Conservation (phyloP, 2,888 invertebrate genomes). For the Mellilla xanthometata region DNA sequence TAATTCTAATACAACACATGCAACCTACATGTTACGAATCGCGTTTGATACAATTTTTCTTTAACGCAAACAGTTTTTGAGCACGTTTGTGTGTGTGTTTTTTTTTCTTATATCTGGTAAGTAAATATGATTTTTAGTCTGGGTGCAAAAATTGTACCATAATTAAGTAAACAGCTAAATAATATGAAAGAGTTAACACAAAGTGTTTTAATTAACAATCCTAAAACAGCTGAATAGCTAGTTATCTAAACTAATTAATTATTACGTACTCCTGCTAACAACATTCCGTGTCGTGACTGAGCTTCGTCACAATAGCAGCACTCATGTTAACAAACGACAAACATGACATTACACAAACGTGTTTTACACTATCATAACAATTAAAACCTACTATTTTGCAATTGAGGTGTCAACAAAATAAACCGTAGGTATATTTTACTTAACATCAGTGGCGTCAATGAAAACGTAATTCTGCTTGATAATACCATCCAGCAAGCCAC, state of each 20-base stretch:
- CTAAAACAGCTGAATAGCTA: no score
- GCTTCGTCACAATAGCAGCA: constrained; percentile 1
- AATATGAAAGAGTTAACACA: no score
- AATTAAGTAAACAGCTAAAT: no score
- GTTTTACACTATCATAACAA: constrained; percentile 15
- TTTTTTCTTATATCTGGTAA: no score
- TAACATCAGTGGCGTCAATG: background rate
- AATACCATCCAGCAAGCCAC: background rate
- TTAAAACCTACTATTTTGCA: constrained; percentile 8
- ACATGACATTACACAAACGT: constrained; percentile 7
- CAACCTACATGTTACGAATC: constrained; percentile 14
- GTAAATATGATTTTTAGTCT: no score
- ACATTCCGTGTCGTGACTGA: constrained; percentile 6
- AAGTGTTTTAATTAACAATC: no score
- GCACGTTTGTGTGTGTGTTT: no score
- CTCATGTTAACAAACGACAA: constrained; percentile 2
- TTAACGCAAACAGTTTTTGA: no score
- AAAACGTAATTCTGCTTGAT: constrained; percentile 2
- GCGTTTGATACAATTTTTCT: no score
- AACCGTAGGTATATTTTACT: background rate
- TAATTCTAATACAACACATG: constrained; percentile 21
- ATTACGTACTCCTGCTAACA: background rate
- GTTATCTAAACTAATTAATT: no score
- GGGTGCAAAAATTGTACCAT: no score
- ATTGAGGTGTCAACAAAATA: background rate